Evolutionary conservation across 2,888 invertebrate genomes (phyloP), one percentile per base, ranked within the genome.

Genomic region (Amblyjoppa proteus): DNA sequence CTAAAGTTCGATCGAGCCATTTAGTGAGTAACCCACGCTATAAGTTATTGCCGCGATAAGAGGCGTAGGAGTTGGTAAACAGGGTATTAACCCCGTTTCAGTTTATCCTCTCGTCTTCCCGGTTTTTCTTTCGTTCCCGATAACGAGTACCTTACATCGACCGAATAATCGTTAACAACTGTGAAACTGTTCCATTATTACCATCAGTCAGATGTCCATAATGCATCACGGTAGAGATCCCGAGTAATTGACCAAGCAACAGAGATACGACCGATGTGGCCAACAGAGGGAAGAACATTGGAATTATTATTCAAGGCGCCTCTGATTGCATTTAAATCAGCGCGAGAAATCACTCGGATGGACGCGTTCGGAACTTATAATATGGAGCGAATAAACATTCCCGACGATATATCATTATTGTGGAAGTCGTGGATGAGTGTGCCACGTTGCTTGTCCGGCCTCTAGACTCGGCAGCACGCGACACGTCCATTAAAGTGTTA

Each of bases 41-140:
- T 88, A 87, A 90, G 83, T 90, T 89, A 88, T 88, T 86, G 87
- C 83, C 49, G 82, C 83, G 90, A 91, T 90, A 90, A 90, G 89
- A 90, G 83, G 87, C 87, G 84, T 88, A 82, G 88, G 84, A 90
- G 88, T 88, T 83, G 84, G 88, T 90, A 90, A 91, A 91, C 89
- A 91, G 89, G 88, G 89, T 89, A 89, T 92, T 91, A 91, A 91
- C 90, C 90, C 87, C 88, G 81, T 90, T 91, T 89, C 84, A 86
- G 76, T 78, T 78, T 85, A 71, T 25, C 56, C 31, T 69, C 64
- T 38, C 64, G 53, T 5, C 69, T 53, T 38, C 53, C 61, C 31
- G 41, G 68, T 71, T 61, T 68, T 69, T 70, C 41, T 34, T 58
- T 75, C 49, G 20, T 81, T 16, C 25, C 31, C 38, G 49, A 49